Evolutionary conservation across 2,113 vertebrate species (phyloP).

Genomic region (Tyrannus savana): DNA sequence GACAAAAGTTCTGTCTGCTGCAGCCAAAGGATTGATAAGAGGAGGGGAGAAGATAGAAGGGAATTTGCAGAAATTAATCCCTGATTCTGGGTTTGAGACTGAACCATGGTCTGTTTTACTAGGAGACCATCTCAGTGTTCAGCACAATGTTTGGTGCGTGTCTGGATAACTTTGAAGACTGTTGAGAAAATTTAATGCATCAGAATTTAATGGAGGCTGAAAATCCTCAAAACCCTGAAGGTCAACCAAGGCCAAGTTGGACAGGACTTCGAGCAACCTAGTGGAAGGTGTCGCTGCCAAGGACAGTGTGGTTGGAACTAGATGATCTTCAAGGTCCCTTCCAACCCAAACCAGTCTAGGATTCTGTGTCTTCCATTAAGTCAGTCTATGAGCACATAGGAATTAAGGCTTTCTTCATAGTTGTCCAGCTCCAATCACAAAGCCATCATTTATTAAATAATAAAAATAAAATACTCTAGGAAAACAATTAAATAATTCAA

Average conservation of each 20-base stretch:
- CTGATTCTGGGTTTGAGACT: background rate
- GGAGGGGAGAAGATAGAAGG: background rate
- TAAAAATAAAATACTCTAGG: conserved; percentile 62
- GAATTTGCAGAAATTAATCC: background rate
- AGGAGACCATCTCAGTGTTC: background rate
- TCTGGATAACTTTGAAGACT: background rate
- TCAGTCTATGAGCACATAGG: background rate
- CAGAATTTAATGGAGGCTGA: background rate
- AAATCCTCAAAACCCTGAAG: background rate
- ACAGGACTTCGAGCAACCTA: background rate
- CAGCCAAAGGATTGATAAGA: background rate
- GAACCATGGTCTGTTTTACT: background rate
- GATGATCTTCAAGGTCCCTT: background rate
- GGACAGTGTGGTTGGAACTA: background rate
- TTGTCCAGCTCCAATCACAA: background rate
- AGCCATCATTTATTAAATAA: conserved; percentile 21
- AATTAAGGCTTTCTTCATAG: background rate
- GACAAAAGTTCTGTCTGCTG: background rate
- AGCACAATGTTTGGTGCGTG: background rate
- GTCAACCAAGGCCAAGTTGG: background rate
- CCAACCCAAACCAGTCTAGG: background rate
- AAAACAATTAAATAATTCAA: conserved; percentile 73
- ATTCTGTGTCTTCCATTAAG: background rate
- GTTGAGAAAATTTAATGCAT: background rate
- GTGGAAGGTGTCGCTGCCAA: background rate